Evolutionary conservation across 2,797 vertebrate species (phyloP).

Genomic region (Leucoraja ocellata): DNA sequence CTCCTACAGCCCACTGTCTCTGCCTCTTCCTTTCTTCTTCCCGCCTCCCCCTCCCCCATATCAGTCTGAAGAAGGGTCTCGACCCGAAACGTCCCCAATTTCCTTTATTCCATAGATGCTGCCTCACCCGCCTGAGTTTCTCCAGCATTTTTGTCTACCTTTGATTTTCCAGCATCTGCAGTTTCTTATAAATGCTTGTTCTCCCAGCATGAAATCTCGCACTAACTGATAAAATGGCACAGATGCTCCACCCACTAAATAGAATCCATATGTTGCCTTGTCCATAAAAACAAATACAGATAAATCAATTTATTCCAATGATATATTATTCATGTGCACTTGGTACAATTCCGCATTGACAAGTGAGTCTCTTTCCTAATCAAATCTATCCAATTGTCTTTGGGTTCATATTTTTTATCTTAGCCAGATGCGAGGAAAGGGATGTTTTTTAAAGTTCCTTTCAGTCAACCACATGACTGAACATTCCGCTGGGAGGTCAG

Average conservation of each 20-base stretch:
- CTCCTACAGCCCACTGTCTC: too few species aligned
- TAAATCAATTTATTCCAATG: not conserved
- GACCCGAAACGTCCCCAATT: too few species aligned
- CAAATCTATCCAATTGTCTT: not conserved
- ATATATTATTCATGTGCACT: not conserved
- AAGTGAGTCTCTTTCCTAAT: not conserved
- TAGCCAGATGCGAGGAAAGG: not conserved
- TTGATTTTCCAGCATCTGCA: not conserved
- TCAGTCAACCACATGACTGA: not conserved
- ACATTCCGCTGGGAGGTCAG: not conserved
- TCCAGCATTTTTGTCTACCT: too few species aligned
- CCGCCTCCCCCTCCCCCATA: too few species aligned
- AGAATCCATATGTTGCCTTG: not conserved
- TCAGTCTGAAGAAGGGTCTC: too few species aligned
- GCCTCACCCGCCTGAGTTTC: too few species aligned
- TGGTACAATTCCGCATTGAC: not conserved
- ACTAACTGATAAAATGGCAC: not conserved
- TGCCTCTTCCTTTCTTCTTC: too few species aligned
- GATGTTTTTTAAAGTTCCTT: not conserved
- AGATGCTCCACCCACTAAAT: not conserved
- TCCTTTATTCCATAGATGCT: too few species aligned
- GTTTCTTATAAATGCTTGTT: not conserved
- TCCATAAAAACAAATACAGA: not conserved
- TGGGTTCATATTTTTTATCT: not conserved
- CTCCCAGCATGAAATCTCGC: not conserved